phyloP scores from a whole-genome alignment of 2,113 vertebrate genomes.

The Atractosteus spatula region DNA sequence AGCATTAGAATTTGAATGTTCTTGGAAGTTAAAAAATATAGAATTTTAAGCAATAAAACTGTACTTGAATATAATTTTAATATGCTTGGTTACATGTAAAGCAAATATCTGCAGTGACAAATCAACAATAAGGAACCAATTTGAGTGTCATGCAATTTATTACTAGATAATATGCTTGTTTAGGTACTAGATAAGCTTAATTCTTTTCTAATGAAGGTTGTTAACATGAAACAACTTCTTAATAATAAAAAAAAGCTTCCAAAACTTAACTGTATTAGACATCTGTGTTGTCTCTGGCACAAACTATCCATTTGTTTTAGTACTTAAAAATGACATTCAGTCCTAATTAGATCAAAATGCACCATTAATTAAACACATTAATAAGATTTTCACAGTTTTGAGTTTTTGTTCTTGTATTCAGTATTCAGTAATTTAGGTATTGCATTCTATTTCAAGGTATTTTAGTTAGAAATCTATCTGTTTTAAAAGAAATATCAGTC shows the following conservation, averaged over 20 bases:
- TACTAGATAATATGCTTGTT: neutral
- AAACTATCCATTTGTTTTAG: conserved; percentile 46
- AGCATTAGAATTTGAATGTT: no score
- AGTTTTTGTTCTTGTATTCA: conserved; percentile 47
- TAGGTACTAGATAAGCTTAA: neutral
- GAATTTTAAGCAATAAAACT: no score
- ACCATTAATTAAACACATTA: conserved; percentile 53
- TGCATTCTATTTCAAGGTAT: no score
- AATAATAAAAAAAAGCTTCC: neutral
- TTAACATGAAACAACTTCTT: no score
- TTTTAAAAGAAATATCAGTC: no score
- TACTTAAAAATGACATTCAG: conserved; percentile 45
- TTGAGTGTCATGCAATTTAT: neutral
- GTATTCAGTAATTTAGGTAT: no score
- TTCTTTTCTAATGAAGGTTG: no score
- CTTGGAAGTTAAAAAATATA: no score
- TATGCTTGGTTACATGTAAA: no score
- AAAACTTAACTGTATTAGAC: conserved; percentile 28
- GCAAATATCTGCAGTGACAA: neutral
- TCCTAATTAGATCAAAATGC: conserved; percentile 62
- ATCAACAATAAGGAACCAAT: neutral
- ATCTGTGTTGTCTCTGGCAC: conserved; percentile 38
- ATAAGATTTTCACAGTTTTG: conserved; percentile 33
- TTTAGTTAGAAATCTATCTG: no score
- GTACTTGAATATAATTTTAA: no score